These are phyloP conservation scores for Zaprionus nigranus DNA, from an alignment of 1,140 invertebrate genomes.

Conservation along the genomic window DNA sequence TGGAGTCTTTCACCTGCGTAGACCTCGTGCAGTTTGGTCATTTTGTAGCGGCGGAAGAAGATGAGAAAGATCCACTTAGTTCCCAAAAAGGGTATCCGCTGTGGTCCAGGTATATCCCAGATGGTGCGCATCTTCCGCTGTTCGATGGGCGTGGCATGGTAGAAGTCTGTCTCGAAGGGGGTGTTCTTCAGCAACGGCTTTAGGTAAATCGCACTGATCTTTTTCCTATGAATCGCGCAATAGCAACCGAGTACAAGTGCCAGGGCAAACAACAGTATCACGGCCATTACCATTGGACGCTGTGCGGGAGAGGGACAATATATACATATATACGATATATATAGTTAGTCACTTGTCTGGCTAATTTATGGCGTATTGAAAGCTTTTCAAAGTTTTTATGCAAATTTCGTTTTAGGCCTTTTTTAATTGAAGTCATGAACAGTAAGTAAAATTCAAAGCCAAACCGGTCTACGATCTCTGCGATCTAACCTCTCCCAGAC, in stretches of 20 bases:
- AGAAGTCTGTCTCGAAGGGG: constrained; percentile 61
- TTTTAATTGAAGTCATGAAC: constrained; percentile 58
- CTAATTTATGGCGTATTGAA: constrained; percentile 36
- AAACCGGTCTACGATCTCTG: constrained; percentile 53
- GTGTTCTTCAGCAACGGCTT: constrained; percentile 69
- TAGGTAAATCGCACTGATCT: constrained; percentile 64
- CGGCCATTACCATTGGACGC: constrained; percentile 80
- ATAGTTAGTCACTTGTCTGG: constrained; percentile 28
- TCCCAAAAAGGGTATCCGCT: constrained; percentile 90
- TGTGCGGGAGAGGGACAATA: constrained; percentile 11
- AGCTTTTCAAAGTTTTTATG: constrained; percentile 54
- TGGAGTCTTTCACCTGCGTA: constrained; percentile 88
- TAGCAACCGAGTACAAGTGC: constrained; percentile 77
- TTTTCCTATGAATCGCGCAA: constrained; percentile 72
- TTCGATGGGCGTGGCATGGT: constrained; percentile 70
- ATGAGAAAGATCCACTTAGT: constrained; percentile 90
- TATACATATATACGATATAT: background rate
- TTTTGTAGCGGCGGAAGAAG: constrained; percentile 88
- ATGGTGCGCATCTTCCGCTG: constrained; percentile 51
- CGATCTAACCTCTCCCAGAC: constrained; percentile 33
- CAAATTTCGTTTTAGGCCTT: constrained; percentile 58
- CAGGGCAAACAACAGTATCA: constrained; percentile 78
- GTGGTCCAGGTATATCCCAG: constrained; percentile 90
- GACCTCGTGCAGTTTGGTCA: constrained; percentile 91
- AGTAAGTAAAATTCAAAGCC: constrained; percentile 7